These are phyloP conservation scores for Cliona cf. orientalis DNA, from an alignment of 37 sponge, comb jelly and placozoan species.

Conservation along the genomic window DNA sequence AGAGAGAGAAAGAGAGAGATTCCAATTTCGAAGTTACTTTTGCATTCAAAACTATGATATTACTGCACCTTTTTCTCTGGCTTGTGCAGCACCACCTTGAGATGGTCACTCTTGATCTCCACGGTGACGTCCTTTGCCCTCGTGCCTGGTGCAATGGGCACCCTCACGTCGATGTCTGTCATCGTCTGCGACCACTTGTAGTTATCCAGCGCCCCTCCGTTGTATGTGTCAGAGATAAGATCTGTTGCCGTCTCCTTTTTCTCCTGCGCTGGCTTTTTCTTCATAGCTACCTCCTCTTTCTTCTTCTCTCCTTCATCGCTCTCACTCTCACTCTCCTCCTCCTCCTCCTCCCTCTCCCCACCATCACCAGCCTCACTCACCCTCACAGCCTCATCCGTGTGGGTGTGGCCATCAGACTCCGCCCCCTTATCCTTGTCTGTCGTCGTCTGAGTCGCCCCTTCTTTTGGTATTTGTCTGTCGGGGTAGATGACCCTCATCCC, in stretches of 20 bases:
- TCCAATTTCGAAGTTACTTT: not conserved
- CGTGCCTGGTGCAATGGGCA: conserved; percentile 68
- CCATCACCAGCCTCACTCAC: not conserved
- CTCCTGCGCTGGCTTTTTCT: not conserved
- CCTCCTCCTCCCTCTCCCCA: not conserved
- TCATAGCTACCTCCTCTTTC: not conserved
- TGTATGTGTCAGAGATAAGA: conserved; percentile 74
- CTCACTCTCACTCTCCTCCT: not conserved
- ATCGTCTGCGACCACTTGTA: conserved; percentile 95
- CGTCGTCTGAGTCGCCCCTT: too few relatives aligned
- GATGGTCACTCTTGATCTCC: conserved; percentile 73
- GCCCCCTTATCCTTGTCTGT: too few relatives aligned
- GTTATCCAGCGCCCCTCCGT: conserved; percentile 83
- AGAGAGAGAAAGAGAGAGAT: not conserved
- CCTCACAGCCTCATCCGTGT: too few relatives aligned
- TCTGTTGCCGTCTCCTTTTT: conserved; percentile 13
- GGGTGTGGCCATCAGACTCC: too few relatives aligned
- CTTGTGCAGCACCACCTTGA: conserved; percentile 68
- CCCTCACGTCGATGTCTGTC: conserved; percentile 82
- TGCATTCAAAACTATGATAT: not conserved
- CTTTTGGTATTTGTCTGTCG: too few relatives aligned
- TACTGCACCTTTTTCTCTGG: conserved; percentile 51
- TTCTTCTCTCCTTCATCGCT: not conserved
- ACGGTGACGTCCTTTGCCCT: conserved; percentile 80
- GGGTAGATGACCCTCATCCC: too few relatives aligned